Percentiles rank a stretch among this genome's conserved stretches.
Evolutionary conservation across 2,888 invertebrate genomes (phyloP).

Genomic region (Nomada ruficornis): DNA sequence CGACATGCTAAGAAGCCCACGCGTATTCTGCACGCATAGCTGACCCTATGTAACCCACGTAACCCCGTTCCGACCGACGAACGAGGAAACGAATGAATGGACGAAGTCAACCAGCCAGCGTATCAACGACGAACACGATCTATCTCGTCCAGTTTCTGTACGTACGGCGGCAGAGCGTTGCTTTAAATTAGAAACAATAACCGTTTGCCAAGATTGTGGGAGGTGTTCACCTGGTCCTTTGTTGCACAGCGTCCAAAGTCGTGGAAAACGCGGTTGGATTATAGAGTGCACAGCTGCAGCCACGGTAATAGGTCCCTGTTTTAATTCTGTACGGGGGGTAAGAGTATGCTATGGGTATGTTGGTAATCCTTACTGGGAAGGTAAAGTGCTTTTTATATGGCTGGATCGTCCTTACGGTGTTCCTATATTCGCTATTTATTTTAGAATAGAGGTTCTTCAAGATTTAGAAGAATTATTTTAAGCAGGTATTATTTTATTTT

Average conservation of each 20-base stretch:
- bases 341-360: conserved; percentile 22
- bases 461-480: no score
- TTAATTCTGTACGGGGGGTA: conserved; percentile 65
- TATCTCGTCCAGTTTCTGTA: conserved; percentile 49
- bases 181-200: conserved; percentile 80
- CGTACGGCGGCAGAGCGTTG: conserved; percentile 72
- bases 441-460: no score
- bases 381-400: conserved; percentile 56
- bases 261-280: conserved; percentile 69
- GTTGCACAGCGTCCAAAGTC: conserved; percentile 38
- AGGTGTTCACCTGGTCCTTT: conserved; percentile 45
- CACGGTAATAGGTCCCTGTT: conserved; percentile 77
- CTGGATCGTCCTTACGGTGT: conserved; percentile 51
- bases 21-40: conserved; percentile 66
- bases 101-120: conserved; percentile 5
- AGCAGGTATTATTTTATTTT: no score
- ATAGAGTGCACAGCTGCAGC: conserved; percentile 76
- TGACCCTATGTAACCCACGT: conserved; percentile 65
- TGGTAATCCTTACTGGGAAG: conserved; percentile 42
- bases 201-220: conserved; percentile 44
- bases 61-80: conserved; percentile 61
- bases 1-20: conserved; percentile 62
- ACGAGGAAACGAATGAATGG: conserved; percentile 64
- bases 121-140: conserved; percentile 35
- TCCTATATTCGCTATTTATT: no score